A percentile compares a stretch with the other conserved stretches of the same genome.
Evolutionary conservation across 2,113 vertebrate species (phyloP).

Genomic region (Fregata magnificens): DNA sequence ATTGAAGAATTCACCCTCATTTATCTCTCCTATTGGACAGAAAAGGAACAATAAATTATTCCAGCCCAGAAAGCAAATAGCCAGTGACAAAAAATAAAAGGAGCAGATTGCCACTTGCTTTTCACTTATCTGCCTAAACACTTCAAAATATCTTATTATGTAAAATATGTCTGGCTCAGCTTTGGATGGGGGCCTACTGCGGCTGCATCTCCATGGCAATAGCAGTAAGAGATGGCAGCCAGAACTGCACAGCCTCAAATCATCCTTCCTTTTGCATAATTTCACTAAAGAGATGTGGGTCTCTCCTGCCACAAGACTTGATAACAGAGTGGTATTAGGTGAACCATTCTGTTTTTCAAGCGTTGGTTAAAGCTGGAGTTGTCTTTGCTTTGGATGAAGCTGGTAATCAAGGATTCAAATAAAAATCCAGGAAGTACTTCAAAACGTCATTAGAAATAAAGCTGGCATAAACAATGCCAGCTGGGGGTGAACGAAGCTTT

Average conservation of each 20-base stretch:
- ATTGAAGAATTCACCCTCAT: conserved; percentile 36
- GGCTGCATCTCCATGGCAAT: background rate
- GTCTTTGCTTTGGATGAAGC: background rate
- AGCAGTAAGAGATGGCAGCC: background rate
- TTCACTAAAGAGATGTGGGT: background rate
- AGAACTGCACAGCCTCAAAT: background rate
- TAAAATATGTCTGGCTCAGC: background rate
- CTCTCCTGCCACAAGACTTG: background rate
- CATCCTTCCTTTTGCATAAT: background rate
- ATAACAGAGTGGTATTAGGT: background rate
- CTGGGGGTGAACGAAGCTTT: background rate
- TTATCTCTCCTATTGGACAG: conserved; percentile 42
- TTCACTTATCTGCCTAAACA: background rate
- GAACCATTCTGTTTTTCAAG: background rate
- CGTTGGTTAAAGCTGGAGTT: background rate
- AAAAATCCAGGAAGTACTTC: background rate
- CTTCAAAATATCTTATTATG: background rate
- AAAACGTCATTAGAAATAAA: background rate
- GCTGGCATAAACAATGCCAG: background rate
- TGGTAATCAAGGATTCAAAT: background rate
- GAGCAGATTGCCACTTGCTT: conserved; percentile 1
- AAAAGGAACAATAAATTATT: conserved; percentile 54
- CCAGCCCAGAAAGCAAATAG: conserved; percentile 22
- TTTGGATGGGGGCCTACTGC: background rate
- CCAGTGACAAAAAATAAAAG: conserved; percentile 6